A percentile compares a stretch with the other conserved stretches of the same genome.
phyloP scores from a whole-genome alignment of 2,888 invertebrate species.

The Erebia epiphron region DNA sequence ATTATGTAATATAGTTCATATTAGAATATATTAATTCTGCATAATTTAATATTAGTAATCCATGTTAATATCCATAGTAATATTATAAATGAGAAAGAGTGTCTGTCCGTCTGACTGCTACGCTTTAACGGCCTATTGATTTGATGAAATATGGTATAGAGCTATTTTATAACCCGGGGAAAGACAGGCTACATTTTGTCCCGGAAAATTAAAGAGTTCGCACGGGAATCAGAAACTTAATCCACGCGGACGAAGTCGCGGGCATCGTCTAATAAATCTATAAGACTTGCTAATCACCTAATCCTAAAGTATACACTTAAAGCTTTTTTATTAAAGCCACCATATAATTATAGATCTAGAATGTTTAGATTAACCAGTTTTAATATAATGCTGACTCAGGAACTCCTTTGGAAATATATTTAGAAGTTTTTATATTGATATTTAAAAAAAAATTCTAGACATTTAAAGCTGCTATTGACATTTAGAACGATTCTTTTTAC shows the following conservation, averaged over 20 bases:
- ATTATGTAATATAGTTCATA: not conserved
- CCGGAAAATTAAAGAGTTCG: no score
- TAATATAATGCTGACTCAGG: conserved; percentile 9
- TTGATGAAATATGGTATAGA: no score
- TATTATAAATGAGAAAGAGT: no score
- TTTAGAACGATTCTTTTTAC: not conserved
- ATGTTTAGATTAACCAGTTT: conserved; percentile 4
- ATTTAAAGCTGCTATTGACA: conserved; percentile 2
- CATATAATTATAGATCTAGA: not conserved
- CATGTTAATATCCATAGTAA: no score
- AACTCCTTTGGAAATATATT: not conserved
- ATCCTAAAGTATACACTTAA: conserved; percentile 12
- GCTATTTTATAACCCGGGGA: no score
- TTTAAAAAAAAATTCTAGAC: no score
- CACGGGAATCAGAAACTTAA: no score
- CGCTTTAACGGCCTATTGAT: no score
- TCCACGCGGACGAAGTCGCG: no score
- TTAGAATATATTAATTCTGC: not conserved
- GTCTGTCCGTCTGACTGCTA: no score
- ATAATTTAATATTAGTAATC: not conserved
- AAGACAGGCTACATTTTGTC: no score
- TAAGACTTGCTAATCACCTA: not conserved
- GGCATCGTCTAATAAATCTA: no score
- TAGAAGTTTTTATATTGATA: not conserved
- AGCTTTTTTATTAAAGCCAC: not conserved